Conservation (phyloP, 2,888 invertebrate genomes). For the Drosophila neotestacea region DNA sequence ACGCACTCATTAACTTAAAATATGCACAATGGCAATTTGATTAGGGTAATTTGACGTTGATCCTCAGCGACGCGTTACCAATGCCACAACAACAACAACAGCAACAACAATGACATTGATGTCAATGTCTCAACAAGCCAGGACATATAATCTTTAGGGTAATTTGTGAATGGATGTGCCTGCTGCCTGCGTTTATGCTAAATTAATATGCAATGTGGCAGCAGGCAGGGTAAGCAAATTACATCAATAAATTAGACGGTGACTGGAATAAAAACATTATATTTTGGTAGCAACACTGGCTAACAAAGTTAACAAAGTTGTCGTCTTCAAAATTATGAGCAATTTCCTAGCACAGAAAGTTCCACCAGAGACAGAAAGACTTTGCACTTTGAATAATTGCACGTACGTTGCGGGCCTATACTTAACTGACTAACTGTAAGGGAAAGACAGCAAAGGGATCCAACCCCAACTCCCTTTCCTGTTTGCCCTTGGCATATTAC, state of each 20-base stretch:
- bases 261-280: conserved; percentile 47
- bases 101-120: conserved; percentile 20
- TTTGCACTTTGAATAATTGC: conserved; percentile 78
- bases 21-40: conserved; percentile 80
- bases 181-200: conserved; percentile 65
- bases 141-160: conserved; percentile 59
- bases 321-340: conserved; percentile 64
- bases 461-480: not conserved
- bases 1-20: conserved; percentile 77
- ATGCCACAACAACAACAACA: conserved; percentile 16
- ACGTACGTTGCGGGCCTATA: conserved; percentile 58
- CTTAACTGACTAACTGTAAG: conserved; percentile 36
- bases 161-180: conserved; percentile 70
- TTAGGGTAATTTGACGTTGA: conserved; percentile 79
- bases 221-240: conserved; percentile 63
- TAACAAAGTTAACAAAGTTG: conserved; percentile 66
- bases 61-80: conserved; percentile 53
- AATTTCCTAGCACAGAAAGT: conserved; percentile 45
- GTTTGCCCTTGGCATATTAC: conserved; percentile 46
- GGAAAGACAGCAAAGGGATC: too few species aligned
- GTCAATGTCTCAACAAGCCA: conserved; percentile 52
- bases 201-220: conserved; percentile 75
- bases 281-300: conserved; percentile 15
- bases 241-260: conserved; percentile 71
- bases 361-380: conserved; percentile 30